These are phyloP conservation scores for Apteryx owenii DNA, from an alignment of 2,113 vertebrate genomes.

Conservation along the genomic window DNA sequence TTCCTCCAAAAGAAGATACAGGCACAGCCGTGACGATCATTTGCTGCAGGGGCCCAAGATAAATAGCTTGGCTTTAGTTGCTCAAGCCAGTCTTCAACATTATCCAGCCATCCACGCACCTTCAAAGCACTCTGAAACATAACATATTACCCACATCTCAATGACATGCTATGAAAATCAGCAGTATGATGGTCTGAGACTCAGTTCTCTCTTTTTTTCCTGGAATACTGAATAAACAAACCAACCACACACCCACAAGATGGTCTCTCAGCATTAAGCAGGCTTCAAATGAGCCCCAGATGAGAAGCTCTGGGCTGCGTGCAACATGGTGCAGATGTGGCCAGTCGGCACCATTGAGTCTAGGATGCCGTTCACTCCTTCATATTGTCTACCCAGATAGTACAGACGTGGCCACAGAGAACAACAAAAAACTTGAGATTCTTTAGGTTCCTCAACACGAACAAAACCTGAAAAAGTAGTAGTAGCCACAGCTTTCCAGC, in stretches of 20 bases:
- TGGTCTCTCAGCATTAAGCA: background rate
- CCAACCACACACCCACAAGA: background rate
- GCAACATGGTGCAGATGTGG: rapidly evolving
- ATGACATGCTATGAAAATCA: background rate
- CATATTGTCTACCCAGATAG: background rate
- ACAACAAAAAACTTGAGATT: background rate
- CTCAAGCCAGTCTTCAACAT: background rate
- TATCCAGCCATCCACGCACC: background rate
- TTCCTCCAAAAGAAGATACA: background rate
- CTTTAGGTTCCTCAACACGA: background rate
- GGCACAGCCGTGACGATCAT: background rate
- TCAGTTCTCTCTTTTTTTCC: background rate
- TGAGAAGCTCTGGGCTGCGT: background rate
- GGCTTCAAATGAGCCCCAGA: background rate
- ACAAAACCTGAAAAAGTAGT: background rate
- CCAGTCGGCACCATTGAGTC: background rate
- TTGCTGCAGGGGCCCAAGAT: background rate
- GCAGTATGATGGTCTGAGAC: background rate
- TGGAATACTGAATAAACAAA: background rate
- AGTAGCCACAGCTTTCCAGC: background rate
- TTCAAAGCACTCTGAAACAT: rapidly evolving
- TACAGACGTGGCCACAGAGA: background rate
- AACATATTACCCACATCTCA: background rate
- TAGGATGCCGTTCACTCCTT: background rate
- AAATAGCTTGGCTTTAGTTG: background rate